Base-by-base conservation (phyloP, 2,888 invertebrate species). In the Tenthredo distinguenda region DNA sequence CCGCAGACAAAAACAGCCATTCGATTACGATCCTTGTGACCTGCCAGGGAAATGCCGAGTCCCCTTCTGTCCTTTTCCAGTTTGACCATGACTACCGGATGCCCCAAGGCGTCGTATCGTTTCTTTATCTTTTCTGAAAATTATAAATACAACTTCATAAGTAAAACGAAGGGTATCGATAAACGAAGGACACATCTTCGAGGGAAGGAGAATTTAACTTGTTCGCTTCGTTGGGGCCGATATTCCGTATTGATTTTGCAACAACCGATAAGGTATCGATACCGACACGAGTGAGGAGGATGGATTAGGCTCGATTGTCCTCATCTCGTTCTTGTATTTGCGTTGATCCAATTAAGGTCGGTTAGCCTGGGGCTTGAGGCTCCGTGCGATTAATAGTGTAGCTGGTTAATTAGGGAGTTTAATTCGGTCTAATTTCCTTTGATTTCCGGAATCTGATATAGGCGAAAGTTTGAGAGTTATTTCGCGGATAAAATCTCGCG, bases 1-100 rank as follows among this genome's bases (percentile, higher is more conserved):
- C 99, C 99, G 89, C 98, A 99, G 43, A 99, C 96, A 94, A 99
- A 99, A 86, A 99, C 99, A 40, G 98, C 98, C 99, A 99, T 99
- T 91, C 97, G 97, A 91, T 96, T 97, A 76, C 99, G 96, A 94
- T 99, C 99, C 91, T 97, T 96, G 94, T 99, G 99, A 0, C 99
- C 99, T 0, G 99, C 98, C 88, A 99, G 94, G 85, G 98, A 98
- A 87, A 99, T 95, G 2, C 99, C 99, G 84, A 99, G 95, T 0
- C 97, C 97, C 86, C 96, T 96, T 40, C 96, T 95, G 47, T 96
- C 96, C 84, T 97, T 95, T 91, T 96, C 96, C 90, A 99, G 93
- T 88, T 96, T 96, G 76, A 98, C 96, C 92, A 97, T 95, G 81
- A 97, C 94, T 86, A 97, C 95, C 84, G 94, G 94, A 91, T 96